These are phyloP conservation scores for Rhynchotus rufescens DNA, from an alignment of 2,797 vertebrate genomes.

Conservation along the genomic window DNA sequence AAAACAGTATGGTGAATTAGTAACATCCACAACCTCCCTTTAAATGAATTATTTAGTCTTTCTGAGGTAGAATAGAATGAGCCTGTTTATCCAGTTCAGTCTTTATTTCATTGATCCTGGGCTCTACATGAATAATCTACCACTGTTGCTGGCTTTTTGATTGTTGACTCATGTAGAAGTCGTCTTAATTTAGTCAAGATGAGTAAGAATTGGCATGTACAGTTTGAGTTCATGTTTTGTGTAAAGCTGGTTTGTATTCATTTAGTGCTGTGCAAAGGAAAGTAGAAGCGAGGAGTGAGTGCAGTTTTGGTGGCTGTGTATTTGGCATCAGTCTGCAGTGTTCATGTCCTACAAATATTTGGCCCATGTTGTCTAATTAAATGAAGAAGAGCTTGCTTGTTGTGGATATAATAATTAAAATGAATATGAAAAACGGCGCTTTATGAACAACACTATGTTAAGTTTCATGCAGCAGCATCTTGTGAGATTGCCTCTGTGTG, in stretches of 20 bases:
- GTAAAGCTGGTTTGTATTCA: constrained; percentile 48
- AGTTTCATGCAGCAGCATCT: not conserved
- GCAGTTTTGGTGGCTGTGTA: not conserved
- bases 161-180: not conserved
- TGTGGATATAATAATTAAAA: not conserved
- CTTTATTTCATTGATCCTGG: not conserved
- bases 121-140: not conserved
- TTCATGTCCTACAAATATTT: not conserved
- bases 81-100: not conserved
- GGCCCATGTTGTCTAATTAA: not conserved
- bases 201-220: constrained; percentile 2
- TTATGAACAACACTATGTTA: not conserved
- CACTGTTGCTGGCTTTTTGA: not conserved
- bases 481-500: not conserved
- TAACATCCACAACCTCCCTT: not conserved
- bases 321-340: not conserved
- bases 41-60: not conserved
- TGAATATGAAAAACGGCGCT: not conserved
- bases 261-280: not conserved
- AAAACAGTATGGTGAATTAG: not conserved
- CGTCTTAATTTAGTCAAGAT: constrained; percentile 30
- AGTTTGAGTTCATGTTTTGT: constrained; percentile 10
- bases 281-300: not conserved
- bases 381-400: not conserved
- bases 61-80: not conserved